Base-by-base conservation (phyloP, 1,140 invertebrate genomes). In the Ridgeia piscesae region DNA sequence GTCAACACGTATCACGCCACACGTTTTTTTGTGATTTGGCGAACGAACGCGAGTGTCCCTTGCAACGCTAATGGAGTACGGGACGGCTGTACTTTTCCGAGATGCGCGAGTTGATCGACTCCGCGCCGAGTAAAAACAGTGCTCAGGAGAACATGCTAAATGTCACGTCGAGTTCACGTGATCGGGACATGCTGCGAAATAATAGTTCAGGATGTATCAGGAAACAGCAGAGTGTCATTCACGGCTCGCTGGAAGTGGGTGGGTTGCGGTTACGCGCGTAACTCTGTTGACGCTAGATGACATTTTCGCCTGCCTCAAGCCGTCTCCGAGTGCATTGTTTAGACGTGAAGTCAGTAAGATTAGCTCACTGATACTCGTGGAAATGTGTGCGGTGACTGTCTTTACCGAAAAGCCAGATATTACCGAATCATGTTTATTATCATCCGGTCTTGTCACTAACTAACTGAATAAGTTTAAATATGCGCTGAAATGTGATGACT, bases 21-120 rank as follows among this genome's bases (percentile, higher is more conserved):
- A 90, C n/a, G 35, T 33, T 33, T 90, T 90, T 17, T 9, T 91
- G 92, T 93, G 92, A 93, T 91, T 93, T 91, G 92, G 58, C 33
- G 91, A 92, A 33, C 58, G 91, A 34, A n/a, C 33, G 35, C 42
- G 42, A 42, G 11, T 11, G 42, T n/a, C 42, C 42, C 42, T 6
- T 4, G 11, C 42, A 42, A 4, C 42, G 8, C 58, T 77, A 77
- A 0, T 21, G 17, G 58, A 77, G 58, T 77, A 21, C 4, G 58
- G 17, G 27, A 77, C 6, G 8, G 14, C 27, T 77, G 14, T 14
- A 77, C 27, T 77, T 77, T 31, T 77, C 58, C 58, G 58, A 77
- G 58, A 77, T 2, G 0, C 0, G 17, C 27, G 58, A 77, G 27
- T 21, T 77, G 4, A 77, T 77, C 17, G 58, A 77, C 58, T 17